phyloP scores from a whole-genome alignment of 2,888 invertebrate species.

The Catocala fraxini region DNA sequence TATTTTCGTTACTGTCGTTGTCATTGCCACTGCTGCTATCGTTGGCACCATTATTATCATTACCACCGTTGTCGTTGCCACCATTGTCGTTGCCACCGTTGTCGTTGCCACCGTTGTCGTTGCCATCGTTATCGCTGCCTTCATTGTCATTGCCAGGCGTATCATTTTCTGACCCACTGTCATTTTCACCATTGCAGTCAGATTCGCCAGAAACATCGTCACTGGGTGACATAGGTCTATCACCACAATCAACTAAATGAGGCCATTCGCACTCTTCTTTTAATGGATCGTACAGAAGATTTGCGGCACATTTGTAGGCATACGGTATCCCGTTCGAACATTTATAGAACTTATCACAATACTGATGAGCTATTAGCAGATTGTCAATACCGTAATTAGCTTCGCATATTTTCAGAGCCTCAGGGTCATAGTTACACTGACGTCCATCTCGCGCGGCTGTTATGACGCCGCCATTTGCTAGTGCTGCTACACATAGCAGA shows the following conservation, averaged over 20 bases:
- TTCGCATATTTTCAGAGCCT: constrained; percentile 37
- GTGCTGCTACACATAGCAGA: constrained; percentile 66
- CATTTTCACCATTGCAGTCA: constrained; percentile 11
- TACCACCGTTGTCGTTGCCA: constrained; percentile 24
- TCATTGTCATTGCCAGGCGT: constrained; percentile 2
- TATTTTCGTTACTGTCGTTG: constrained; percentile 16
- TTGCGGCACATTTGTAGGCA: constrained; percentile 39
- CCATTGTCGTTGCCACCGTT: constrained; percentile 6
- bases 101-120: constrained; percentile 13
- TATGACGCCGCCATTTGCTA: constrained; percentile 54
- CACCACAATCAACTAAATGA: constrained; percentile 53
- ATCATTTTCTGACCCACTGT: constrained; percentile 20
- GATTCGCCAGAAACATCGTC: constrained; percentile 4
- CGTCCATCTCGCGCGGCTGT: constrained; percentile 50
- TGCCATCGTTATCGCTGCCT: constrained; percentile 15
- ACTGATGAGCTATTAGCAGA: constrained; percentile 51
- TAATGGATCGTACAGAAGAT: constrained; percentile 50
- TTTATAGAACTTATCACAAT: constrained; percentile 58
- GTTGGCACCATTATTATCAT: constrained; percentile 4
- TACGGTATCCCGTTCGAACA: constrained; percentile 53
- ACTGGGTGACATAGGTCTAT: constrained; percentile 36
- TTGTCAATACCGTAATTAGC: constrained; percentile 26
- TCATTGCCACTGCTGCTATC: constrained; percentile 9
- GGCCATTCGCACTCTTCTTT: constrained; percentile 58
- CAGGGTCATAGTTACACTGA: constrained; percentile 45